Percentiles rank a stretch among this genome's conserved stretches.
These are phyloP conservation scores for Ochotona curzoniae DNA, from an alignment of 2,113 vertebrate genomes.

Conservation along the genomic window DNA sequence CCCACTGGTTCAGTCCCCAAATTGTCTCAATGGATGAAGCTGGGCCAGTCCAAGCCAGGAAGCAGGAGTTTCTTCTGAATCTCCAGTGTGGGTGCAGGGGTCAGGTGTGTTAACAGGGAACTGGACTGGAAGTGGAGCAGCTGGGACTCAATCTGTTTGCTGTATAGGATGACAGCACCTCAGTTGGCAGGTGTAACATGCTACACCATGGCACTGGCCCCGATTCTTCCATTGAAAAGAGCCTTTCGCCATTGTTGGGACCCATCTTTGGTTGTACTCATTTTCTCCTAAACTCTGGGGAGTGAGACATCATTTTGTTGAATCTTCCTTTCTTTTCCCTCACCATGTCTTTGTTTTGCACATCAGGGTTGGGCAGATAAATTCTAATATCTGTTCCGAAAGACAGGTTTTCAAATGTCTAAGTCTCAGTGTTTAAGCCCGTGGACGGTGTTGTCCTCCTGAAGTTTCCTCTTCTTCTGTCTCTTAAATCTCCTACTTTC, in stretches of 20 bases:
- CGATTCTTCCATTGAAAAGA: not conserved
- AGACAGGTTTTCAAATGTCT: constrained; percentile 51
- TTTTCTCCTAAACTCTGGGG: not conserved
- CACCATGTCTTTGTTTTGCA: constrained; percentile 16
- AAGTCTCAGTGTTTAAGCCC: constrained; percentile 53
- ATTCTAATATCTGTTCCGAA: constrained; percentile 37
- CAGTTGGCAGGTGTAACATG: too few relatives aligned
- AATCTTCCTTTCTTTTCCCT: not conserved
- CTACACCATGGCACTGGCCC: too few relatives aligned
- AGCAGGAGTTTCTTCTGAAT: too few relatives aligned
- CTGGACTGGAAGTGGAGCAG: too few relatives aligned
- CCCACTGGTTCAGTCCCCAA: too few relatives aligned
- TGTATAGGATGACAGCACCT: too few relatives aligned
- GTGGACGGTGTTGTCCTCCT: not conserved
- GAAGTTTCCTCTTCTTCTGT: not conserved
- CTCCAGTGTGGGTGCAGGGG: too few relatives aligned
- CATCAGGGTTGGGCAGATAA: constrained; percentile 14
- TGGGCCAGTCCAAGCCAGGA: too few relatives aligned
- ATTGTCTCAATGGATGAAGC: too few relatives aligned
- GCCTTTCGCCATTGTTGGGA: not conserved
- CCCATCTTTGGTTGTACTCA: not conserved
- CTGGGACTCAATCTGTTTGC: too few relatives aligned
- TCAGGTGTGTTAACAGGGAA: too few relatives aligned
- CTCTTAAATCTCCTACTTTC: not conserved
- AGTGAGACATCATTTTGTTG: not conserved